These are phyloP conservation scores for Ferdinandea cuprea DNA, from an alignment of 2,888 invertebrate genomes.

Conservation along the genomic window DNA sequence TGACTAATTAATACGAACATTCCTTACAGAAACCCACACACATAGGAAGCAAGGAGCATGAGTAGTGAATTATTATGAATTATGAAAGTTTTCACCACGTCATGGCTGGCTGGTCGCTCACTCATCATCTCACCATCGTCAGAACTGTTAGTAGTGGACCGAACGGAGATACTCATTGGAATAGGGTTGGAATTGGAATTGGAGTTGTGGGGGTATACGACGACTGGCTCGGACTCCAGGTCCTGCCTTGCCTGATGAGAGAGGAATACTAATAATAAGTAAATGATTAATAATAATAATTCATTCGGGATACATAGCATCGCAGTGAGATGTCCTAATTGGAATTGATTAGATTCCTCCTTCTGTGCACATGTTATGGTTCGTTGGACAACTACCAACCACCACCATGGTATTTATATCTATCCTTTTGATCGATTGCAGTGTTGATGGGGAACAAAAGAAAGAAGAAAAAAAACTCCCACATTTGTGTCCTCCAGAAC, in stretches of 20 bases:
- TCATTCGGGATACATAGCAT: slow-evolving; percentile 80
- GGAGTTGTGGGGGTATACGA: too few species aligned
- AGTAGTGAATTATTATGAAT: slow-evolving; percentile 70
- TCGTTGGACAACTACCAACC: slow-evolving; percentile 18
- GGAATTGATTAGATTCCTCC: slow-evolving; percentile 82
- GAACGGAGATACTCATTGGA: neutral
- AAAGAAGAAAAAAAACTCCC: slow-evolving; percentile 20
- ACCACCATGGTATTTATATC: slow-evolving; percentile 32
- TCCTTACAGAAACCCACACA: slow-evolving; percentile 31
- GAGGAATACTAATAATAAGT: slow-evolving; percentile 79
- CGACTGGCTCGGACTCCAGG: too few species aligned
- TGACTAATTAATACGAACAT: slow-evolving; percentile 72
- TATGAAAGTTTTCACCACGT: slow-evolving; percentile 75
- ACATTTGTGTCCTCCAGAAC: slow-evolving; percentile 26
- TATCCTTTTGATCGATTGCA: slow-evolving; percentile 73
- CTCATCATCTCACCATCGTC: slow-evolving; percentile 64
- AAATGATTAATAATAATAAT: slow-evolving; percentile 83
- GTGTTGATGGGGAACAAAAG: slow-evolving; percentile 50
- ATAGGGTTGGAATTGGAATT: slow-evolving; percentile 2
- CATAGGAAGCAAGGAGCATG: neutral
- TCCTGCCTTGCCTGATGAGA: slow-evolving; percentile 55
- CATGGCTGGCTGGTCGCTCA: slow-evolving; percentile 71
- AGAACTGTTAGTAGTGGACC: neutral
- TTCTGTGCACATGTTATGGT: slow-evolving; percentile 56
- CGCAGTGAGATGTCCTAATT: slow-evolving; percentile 82